Conservation (phyloP, 1,140 invertebrate species). For the Meloidogyne exigua region DNA sequence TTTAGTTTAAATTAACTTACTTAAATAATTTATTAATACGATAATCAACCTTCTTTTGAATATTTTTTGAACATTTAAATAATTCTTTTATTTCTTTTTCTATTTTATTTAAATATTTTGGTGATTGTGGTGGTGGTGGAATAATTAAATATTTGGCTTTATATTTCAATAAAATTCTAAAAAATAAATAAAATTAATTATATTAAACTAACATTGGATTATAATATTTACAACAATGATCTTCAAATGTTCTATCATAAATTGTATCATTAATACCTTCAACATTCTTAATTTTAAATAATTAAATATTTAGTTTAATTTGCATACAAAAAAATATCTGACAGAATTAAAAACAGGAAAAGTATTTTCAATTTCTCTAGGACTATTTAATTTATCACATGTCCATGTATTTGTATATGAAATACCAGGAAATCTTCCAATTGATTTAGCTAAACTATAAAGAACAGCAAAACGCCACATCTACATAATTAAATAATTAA, state of each 20-base stretch:
- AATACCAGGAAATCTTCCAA: neutral
- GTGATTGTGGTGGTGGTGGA: neutral
- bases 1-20: neutral
- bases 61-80: neutral
- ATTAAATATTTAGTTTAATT: neutral
- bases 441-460: constrained; percentile 5
- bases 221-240: constrained; percentile 3
- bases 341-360: neutral
- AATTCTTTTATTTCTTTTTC: neutral
- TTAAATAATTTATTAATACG: neutral
- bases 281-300: neutral
- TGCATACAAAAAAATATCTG: neutral
- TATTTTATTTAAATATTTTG: neutral
- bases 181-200: constrained; percentile 1
- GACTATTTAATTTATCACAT: neutral
- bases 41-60: neutral
- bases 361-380: neutral
- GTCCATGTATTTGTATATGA: constrained; percentile 4
- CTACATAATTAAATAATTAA: neutral
- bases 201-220: constrained; percentile 1
- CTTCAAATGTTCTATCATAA: neutral
- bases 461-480: neutral
- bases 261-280: neutral
- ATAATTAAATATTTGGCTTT: neutral
- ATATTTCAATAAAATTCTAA: neutral